A percentile compares a stretch with the other conserved stretches of the same genome.
Conservation (phyloP, 2,113 vertebrate species). For the Carlito syrichta region DNA sequence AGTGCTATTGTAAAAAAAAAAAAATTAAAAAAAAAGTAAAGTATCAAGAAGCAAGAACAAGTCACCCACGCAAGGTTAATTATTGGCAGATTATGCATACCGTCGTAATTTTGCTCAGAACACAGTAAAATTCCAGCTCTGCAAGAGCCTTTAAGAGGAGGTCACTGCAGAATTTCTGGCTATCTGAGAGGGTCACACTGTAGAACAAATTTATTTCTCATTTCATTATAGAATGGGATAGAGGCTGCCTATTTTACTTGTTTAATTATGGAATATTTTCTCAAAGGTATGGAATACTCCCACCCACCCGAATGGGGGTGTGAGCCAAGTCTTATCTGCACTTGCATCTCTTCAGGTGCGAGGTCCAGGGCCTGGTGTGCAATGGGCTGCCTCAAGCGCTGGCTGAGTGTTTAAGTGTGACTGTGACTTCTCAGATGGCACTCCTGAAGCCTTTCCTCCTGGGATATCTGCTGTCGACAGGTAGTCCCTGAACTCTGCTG, state of each 20-base stretch:
- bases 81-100: constrained; percentile 3
- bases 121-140: constrained; percentile 23
- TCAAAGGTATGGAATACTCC: not conserved
- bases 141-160: not conserved
- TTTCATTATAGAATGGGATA: not conserved
- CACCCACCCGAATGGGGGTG: not conserved
- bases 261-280: not conserved
- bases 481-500: not conserved
- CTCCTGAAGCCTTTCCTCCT: not conserved
- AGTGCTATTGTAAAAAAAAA: not conserved
- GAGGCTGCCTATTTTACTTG: not conserved
- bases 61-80: constrained; percentile 28
- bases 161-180: constrained; percentile 24
- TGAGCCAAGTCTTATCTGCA: not conserved
- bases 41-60: constrained; percentile 42
- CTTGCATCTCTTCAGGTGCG: not conserved
- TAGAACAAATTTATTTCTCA: not conserved
- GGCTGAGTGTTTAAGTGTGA: not conserved
- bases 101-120: not conserved
- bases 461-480: not conserved
- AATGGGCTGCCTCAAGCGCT: not conserved
- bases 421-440: not conserved
- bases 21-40: not conserved
- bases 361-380: accelerated
- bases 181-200: not conserved